Evolutionary conservation across 2,113 vertebrate genomes (phyloP).

Genomic region (Echinops telfairi): DNA sequence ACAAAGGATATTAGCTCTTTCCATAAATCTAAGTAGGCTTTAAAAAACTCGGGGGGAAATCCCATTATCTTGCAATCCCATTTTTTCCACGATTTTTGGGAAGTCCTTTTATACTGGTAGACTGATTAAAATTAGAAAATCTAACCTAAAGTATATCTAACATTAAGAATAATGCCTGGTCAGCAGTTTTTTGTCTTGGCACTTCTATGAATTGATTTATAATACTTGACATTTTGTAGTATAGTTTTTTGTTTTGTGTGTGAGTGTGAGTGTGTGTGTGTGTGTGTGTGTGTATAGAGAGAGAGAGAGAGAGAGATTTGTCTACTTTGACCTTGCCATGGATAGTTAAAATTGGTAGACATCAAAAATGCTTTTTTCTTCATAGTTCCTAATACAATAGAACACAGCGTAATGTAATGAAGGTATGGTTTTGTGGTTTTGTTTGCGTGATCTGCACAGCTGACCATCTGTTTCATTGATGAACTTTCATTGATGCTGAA

Average conservation of each 20-base stretch:
- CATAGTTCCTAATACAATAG: neutral
- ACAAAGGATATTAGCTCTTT: neutral
- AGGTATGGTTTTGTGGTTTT: conserved; percentile 14
- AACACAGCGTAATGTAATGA: neutral
- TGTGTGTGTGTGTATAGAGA: neutral
- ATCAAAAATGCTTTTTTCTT: neutral
- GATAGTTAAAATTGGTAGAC: conserved; percentile 24
- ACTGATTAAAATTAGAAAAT: conserved; percentile 48
- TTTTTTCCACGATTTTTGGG: too few relatives aligned
- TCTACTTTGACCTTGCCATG: conserved; percentile 14
- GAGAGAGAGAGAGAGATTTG: too few relatives aligned
- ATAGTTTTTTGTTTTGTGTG: conserved; percentile 21
- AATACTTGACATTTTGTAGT: conserved; percentile 26
- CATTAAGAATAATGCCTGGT: neutral
- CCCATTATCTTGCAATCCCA: too few relatives aligned
- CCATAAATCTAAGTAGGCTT: neutral
- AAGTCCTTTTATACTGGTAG: neutral
- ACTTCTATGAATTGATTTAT: neutral
- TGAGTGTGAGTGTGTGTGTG: neutral
- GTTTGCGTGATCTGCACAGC: neutral
- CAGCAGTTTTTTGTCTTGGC: conserved; percentile 28
- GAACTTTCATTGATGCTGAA: neutral
- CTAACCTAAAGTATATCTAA: neutral
- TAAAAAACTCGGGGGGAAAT: too few relatives aligned
- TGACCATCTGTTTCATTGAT: neutral